Evolutionary conservation across 1,140 invertebrate genomes (phyloP).

Genomic region (Drosophila ercepeae): DNA sequence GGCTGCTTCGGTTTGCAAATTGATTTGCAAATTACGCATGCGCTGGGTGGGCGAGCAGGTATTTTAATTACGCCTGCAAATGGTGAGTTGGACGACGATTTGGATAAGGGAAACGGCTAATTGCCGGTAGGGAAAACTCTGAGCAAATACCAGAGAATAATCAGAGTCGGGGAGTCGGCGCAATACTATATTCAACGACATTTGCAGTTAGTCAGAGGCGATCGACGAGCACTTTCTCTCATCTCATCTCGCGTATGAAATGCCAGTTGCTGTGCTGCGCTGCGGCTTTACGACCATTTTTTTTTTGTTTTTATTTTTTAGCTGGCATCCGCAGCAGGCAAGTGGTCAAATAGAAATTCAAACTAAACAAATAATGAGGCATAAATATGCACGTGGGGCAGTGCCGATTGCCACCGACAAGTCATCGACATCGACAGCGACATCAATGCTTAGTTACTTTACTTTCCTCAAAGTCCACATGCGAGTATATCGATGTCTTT

Average conservation of each 20-base stretch:
- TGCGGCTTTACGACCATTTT: constrained; percentile 41
- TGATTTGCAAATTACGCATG: constrained; percentile 59
- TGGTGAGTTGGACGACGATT: constrained; percentile 27
- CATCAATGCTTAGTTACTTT: constrained; percentile 54
- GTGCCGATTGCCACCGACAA: constrained; percentile 28
- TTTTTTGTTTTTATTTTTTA: constrained; percentile 12
- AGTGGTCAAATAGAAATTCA: constrained; percentile 72
- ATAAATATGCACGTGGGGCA: constrained; percentile 73
- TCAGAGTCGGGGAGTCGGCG: background rate
- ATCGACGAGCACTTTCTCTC: constrained; percentile 66
- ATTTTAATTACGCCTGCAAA: constrained; percentile 68
- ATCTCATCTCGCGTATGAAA: constrained; percentile 59
- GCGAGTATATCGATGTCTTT: background rate
- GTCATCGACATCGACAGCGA: constrained; percentile 16
- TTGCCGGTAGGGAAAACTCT: constrained; percentile 28
- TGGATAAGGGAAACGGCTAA: constrained; percentile 51
- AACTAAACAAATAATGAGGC: constrained; percentile 78
- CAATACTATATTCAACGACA: constrained; percentile 12
- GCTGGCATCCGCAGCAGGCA: constrained; percentile 11
- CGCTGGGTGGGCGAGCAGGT: constrained; percentile 62
- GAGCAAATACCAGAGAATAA: constrained; percentile 9
- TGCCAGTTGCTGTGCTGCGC: constrained; percentile 42
- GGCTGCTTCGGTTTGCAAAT: background rate
- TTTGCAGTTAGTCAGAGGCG: constrained; percentile 62
- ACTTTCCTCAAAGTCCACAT: constrained; percentile 52